Conservation (phyloP, 2,888 invertebrate species). For the Xestia xanthographa region DNA sequence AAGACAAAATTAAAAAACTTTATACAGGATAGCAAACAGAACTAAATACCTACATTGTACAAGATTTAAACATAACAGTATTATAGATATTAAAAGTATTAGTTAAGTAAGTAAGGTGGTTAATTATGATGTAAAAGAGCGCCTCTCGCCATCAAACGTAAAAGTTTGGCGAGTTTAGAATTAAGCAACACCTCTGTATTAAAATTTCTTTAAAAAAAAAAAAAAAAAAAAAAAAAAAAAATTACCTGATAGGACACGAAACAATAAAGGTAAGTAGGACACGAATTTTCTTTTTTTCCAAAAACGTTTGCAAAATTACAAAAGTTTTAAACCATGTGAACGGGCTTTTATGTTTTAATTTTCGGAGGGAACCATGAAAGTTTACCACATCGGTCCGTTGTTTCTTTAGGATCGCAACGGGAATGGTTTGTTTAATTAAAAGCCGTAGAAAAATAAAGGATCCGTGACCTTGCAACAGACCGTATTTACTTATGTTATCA, state of each 20-base stretch:
- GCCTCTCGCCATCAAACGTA: too few relatives aligned
- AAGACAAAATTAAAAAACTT: too few relatives aligned
- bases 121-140: too few relatives aligned
- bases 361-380: constrained; percentile 7
- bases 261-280: background rate
- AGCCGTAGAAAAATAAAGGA: constrained; percentile 15
- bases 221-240: too few relatives aligned
- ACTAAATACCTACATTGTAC: too few relatives aligned
- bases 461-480: background rate
- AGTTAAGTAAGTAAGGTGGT: too few relatives aligned
- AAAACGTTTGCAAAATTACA: background rate
- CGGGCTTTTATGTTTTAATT: constrained; percentile 19
- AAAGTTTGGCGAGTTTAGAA: too few relatives aligned
- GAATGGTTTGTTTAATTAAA: constrained; percentile 43
- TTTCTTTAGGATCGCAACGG: constrained; percentile 26
- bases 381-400: constrained; percentile 14
- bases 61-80: too few relatives aligned
- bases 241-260: background rate
- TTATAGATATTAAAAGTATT: too few relatives aligned
- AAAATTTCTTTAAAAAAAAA: too few relatives aligned
- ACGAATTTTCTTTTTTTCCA: background rate
- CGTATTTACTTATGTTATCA: background rate
- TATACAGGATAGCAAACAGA: too few relatives aligned
- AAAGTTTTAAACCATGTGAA: constrained; percentile 23
- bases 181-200: too few relatives aligned